Conservation (phyloP, 1,140 invertebrate species). For the Drosophila athabasca region DNA sequence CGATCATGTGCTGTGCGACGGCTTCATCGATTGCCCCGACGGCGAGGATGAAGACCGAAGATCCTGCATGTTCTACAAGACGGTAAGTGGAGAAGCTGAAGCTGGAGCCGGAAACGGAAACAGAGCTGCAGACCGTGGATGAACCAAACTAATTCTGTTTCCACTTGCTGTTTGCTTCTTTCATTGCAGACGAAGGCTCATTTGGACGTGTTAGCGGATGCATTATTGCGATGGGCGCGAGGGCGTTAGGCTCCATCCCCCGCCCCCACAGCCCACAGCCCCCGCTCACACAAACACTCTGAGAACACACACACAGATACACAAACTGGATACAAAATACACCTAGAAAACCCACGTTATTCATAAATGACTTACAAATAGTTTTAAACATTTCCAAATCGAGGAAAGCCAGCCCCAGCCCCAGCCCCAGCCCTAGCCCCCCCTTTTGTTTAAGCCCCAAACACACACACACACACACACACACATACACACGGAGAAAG, state of each 20-base stretch:
- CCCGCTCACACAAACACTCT: constrained; percentile 31
- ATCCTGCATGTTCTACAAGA: constrained; percentile 99
- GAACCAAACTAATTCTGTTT: neutral
- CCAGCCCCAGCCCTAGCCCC: constrained; percentile 6
- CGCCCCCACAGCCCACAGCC: constrained; percentile 9
- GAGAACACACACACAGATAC: constrained; percentile 15
- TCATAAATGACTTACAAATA: constrained; percentile 70
- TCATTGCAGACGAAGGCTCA: constrained; percentile 94
- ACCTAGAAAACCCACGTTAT: constrained; percentile 58
- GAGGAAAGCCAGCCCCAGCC: neutral
- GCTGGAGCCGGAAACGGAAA: too few relatives aligned
- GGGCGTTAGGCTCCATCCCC: constrained; percentile 87
- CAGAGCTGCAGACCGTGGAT: neutral
- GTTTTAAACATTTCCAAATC: constrained; percentile 51
- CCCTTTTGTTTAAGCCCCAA: constrained; percentile 51
- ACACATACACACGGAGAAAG: constrained; percentile 40
- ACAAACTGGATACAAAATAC: constrained; percentile 35
- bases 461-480: constrained; percentile 25
- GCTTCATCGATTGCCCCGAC: constrained; percentile 96
- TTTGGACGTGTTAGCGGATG: constrained; percentile 95
- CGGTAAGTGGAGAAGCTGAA: constrained; percentile 87
- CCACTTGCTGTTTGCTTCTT: neutral
- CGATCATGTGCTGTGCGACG: constrained; percentile 97
- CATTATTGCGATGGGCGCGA: constrained; percentile 94
- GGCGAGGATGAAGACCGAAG: constrained; percentile 96